Evolutionary conservation across 2,888 invertebrate genomes (phyloP).

Genomic region (Rhamphomyia laevipes): DNA sequence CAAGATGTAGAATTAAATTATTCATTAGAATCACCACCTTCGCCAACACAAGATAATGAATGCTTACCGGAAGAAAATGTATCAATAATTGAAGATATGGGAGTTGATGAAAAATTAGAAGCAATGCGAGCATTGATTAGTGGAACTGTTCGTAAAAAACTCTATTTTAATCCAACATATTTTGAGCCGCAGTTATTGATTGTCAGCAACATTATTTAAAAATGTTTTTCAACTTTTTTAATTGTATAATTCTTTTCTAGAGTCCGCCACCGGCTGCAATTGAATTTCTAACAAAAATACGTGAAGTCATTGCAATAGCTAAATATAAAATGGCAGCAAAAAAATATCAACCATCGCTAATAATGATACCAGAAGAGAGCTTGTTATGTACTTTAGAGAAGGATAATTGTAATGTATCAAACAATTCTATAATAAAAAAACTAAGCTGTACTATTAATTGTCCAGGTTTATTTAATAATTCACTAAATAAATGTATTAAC

Average conservation of each 20-base stretch:
- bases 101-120: conserved; percentile 51
- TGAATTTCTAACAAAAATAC: conserved; percentile 78
- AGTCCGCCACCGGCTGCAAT: conserved; percentile 83
- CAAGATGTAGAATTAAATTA: conserved; percentile 16
- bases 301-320: conserved; percentile 81
- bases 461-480: conserved; percentile 19
- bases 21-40: conserved; percentile 24
- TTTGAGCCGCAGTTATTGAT: conserved; percentile 76
- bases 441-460: conserved; percentile 23
- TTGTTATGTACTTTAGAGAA: conserved; percentile 42
- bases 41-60: conserved; percentile 42
- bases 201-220: conserved; percentile 41
- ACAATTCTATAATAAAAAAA: background rate
- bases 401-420: conserved; percentile 27
- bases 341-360: conserved; percentile 63
- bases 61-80: conserved; percentile 74
- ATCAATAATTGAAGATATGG: conserved; percentile 68
- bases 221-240: background rate
- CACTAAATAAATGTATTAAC: conserved; percentile 25
- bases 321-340: conserved; percentile 79
- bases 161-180: conserved; percentile 85
- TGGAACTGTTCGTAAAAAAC: conserved; percentile 61
- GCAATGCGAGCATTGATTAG: conserved; percentile 48
- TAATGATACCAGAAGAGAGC: conserved; percentile 70
- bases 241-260: conserved; percentile 36